These are phyloP conservation scores for Labeo rohita DNA, from an alignment of 2,113 vertebrate species.

Conservation along the genomic window DNA sequence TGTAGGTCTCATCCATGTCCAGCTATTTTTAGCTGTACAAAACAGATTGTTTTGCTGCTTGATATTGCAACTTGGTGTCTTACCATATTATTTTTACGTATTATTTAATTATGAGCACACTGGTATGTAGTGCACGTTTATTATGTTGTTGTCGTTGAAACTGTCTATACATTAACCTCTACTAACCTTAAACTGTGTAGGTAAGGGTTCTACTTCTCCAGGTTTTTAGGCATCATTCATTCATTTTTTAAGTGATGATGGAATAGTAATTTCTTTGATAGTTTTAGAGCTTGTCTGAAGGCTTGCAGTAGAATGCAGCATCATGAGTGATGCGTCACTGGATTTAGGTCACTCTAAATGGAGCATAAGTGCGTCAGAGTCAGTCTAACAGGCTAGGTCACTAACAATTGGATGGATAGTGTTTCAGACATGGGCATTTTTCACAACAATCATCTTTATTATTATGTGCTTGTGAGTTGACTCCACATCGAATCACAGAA, in stretches of 20 bases:
- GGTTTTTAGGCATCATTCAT: not conserved
- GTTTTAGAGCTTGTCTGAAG: constrained; percentile 1
- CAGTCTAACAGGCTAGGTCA: not conserved
- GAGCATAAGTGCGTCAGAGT: not conserved
- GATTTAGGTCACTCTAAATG: constrained; percentile 4
- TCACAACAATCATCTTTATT: not conserved
- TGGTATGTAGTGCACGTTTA: no score
- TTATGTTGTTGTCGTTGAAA: no score
- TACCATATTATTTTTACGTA: no score
- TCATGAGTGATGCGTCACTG: constrained; percentile 4
- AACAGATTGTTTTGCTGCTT: no score
- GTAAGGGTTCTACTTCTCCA: not conserved
- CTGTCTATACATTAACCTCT: no score
- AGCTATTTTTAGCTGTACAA: no score
- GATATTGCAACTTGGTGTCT: no score
- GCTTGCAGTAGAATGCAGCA: not conserved
- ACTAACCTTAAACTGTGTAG: no score
- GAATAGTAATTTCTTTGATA: not conserved
- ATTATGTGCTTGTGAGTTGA: not conserved
- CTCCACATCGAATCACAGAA: not conserved
- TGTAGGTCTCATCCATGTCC: no score
- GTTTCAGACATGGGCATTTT: not conserved
- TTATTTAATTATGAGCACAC: no score
- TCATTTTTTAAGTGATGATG: not conserved
- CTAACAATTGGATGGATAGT: not conserved